Evolutionary conservation across 2,113 vertebrate species (phyloP), one percentile per base, ranked within the genome.

Genomic region (Willisornis vidua): DNA sequence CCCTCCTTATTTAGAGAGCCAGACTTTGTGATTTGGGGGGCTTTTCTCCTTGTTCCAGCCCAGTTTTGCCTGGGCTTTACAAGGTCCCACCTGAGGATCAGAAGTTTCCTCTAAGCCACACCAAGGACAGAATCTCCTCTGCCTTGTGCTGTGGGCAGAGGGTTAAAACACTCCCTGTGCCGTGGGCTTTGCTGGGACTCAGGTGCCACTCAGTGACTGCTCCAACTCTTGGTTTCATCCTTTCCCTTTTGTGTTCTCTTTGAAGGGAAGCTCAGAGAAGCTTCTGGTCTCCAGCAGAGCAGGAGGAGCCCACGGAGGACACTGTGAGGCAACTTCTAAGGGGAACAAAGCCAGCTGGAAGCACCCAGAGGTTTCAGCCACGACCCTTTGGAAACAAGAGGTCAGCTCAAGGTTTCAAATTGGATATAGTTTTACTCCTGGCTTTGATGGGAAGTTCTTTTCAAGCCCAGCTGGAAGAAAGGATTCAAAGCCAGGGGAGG

Each of bases 211-310:
- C 33, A 5, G 95, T 68, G 79, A 79, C 66, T 54, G 37, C 33
- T 72, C 35, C 22, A n/a, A 73, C 48, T 31, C 16, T 28, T 93
- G 83, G 57, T 96, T 96, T 95, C 58, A 90, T 87, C 48, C 48
- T 58, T 93, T 91, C 78, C 74, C 84, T 97, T 97, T 95, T 37
- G 91, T 94, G 71, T 96, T 96, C 58, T 91, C 54, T 97, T 98
- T 98, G 89, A 97, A 97, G 94, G 75, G 89, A 96, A 97, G 97
- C 96, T 97, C 97, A 95, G 77, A 49, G 49, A 84, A 84, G 72
- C 31, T 1, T 3, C 54, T 45, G 10, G 31, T 33, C 92, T 97
- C 96, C 96, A 46, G 94, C 87, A 91, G 96, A 97, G 95, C 87
- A 79, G 84, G 70, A 84, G 82, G 95, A 92, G 58, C 74, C 61